A percentile compares a stretch with the other conserved stretches of the same genome.
These are phyloP conservation scores for Cygnus olor DNA, from an alignment of 2,797 vertebrate genomes.

Conservation along the genomic window DNA sequence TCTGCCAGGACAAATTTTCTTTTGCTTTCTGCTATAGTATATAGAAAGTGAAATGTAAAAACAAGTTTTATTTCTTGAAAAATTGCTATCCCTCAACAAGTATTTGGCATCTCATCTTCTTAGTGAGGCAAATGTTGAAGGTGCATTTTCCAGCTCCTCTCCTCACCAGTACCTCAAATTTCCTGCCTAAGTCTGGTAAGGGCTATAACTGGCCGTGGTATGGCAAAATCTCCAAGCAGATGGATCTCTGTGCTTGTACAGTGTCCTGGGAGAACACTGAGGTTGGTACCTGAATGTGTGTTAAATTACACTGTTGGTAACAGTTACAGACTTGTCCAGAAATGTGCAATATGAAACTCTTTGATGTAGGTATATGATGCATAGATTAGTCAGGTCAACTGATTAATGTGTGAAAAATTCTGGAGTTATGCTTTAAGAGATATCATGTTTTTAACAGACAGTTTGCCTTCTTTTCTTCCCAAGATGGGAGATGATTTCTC, in stretches of 20 bases:
- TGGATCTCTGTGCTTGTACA: not conserved
- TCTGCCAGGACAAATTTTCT: not conserved
- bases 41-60: not conserved
- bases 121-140: not conserved
- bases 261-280: not conserved
- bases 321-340: not conserved
- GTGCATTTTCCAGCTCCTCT: not conserved
- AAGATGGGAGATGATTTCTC: not conserved
- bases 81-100: not conserved
- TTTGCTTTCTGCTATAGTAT: not conserved
- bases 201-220: not conserved
- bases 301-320: not conserved
- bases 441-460: not conserved
- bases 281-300: not conserved
- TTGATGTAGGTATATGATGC: not conserved
- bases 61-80: not conserved
- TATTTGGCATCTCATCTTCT: not conserved
- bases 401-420: not conserved
- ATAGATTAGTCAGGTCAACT: not conserved
- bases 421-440: not conserved
- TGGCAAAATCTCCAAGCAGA: not conserved
- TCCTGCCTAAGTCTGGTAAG: not conserved
- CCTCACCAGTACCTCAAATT: not conserved
- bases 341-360: not conserved
- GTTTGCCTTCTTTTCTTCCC: slow-evolving; percentile 48